Conservation (phyloP, 2,113 vertebrate genomes). For the Erythrocebus patas region DNA sequence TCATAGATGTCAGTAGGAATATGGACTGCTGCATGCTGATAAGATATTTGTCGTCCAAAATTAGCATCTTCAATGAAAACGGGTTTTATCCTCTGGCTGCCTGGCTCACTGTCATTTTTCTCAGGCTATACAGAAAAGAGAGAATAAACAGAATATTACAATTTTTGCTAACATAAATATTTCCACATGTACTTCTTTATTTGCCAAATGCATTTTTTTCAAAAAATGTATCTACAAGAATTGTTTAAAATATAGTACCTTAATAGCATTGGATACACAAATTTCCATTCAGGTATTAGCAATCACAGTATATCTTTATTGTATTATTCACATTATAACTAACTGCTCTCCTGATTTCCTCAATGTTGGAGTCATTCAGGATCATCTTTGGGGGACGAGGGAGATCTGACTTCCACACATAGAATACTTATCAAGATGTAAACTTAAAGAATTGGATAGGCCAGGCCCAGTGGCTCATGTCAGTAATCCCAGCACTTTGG, state of each 20-base stretch:
- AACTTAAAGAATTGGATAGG: background rate
- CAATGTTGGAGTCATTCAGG: background rate
- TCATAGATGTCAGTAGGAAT: conserved; percentile 99
- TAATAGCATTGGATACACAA: background rate
- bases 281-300: background rate
- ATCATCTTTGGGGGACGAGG: background rate
- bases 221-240: background rate
- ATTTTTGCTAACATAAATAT: background rate
- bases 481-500: no score
- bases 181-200: background rate
- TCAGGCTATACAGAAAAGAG: conserved; percentile 85
- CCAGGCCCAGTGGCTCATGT: no score
- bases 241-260: background rate
- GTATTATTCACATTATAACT: background rate
- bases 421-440: background rate
- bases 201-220: background rate
- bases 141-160: conserved; percentile 67
- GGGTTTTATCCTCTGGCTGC: conserved; percentile 92
- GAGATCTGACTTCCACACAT: background rate
- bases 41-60: conserved; percentile 92
- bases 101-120: conserved; percentile 90
- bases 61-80: conserved; percentile 93
- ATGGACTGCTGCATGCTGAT: conserved; percentile 96
- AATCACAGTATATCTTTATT: background rate
- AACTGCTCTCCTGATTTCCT: background rate